Base-by-base conservation (phyloP, 92 coral and sea anemone genomes). In the Actinostola sp. region DNA sequence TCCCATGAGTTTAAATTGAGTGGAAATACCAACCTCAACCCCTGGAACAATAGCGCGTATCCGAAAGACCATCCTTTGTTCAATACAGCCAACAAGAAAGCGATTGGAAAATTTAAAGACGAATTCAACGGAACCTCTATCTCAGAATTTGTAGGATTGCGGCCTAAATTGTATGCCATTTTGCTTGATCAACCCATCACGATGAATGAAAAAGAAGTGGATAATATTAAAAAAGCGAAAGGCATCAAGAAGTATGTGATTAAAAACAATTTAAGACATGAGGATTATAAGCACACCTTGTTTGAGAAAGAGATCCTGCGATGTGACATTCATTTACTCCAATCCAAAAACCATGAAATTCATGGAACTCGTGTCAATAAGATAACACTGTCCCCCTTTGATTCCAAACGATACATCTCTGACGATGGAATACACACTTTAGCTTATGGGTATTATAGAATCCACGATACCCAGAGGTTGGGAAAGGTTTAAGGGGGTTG, bases 81-180 rank as follows among this genome's bases (percentile, higher is more conserved):
- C 38, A 51, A n/a, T 36, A 20, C 24, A 1, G 50, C 25, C 1
- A 81, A 81, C 55, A 81, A 81, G 33, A 81, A 81, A 20, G 86
- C 61, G 1, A 19, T 80, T 14, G 81, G 86, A 1, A 57, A 20
- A 24, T 67, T 83, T 78, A 69, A 82, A 35, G 88, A 82, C 26
- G 78, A 75, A 31, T 17, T 34, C 4, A 16, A n/a, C 0, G 83
- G 83, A 0, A 49, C 0, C 23, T 60, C 66, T 7, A 69, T 77
- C 0, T 7, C 20, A 1, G 88, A 77, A 42, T 76, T 39, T 42
- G 88, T 77, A 14, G 83, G 88, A 0, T 51, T 77, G 6, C 29
- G 83, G n/a, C 66, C 73, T 20, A 82, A 82, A 52, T 67, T 82
- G 77, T 76, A 82, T 38, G 30, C 52, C 9, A 26, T 60, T n/a